Base-by-base conservation (phyloP, 2,113 vertebrate species). In the Odocoileus hemionus region DNA sequence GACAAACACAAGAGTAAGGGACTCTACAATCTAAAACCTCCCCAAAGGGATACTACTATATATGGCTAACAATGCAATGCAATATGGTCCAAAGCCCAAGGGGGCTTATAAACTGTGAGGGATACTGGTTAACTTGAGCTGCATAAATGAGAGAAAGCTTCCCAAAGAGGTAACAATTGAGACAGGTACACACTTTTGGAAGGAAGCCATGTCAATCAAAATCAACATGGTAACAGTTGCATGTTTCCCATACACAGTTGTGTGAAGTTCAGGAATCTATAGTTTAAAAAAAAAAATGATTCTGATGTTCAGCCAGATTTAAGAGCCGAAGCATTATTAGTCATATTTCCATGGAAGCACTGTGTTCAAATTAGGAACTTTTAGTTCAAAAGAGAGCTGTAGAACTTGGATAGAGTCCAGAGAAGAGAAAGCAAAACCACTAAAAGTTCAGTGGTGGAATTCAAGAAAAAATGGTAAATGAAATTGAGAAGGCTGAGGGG, bases 291-390 rank as follows among this genome's bases (percentile, higher is more conserved):
- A 95, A 92, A 86, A 67, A 83, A 83, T 30, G 79, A 80, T 76
- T 92, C 70, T 95, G 19, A 25, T 58, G 2, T 94, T 92, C 57
- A 92, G 87, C 70, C 67, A 94, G 84, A 61, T 96, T 91, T 83
- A 67, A 93, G 70, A 91, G 79, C 70, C 36, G 43, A 28, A 80
- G 85, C 47, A 74, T 58, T 95, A 83, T 95, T 95, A 97, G 88
- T 92, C 85, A 60, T 76, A 90, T 97, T 36, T 97, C 94, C 87
- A 94, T 92, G 93, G 96, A 92, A 94, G 57, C 54, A 39, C 54
- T 94, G 58, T 94, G 26, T 94, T 94, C 85, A 92, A 28, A 96
- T 47, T 80, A 50, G 91, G 95, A 95, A 97, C 39, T 92, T 95
- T 61, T 12, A 61, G 50, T 93, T 89, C 70, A 86, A 97, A 85